Conservation (phyloP, 2,888 invertebrate species). For the Argyresthia goedartella region DNA sequence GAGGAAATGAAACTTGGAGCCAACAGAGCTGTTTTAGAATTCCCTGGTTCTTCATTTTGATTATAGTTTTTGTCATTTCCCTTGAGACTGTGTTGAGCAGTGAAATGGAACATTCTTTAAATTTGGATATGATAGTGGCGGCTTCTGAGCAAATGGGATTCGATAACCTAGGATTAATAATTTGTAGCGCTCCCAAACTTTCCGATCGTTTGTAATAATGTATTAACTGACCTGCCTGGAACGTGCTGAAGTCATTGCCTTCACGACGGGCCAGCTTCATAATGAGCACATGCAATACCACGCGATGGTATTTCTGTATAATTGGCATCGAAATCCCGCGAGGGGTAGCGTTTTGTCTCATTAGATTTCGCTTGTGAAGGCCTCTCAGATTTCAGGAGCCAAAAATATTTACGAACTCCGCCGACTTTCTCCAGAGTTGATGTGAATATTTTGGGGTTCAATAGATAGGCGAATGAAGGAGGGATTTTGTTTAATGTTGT, state of each 20-base stretch:
- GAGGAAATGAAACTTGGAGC: constrained; percentile 19
- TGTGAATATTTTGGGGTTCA: not conserved
- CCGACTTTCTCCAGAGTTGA: constrained; percentile 6
- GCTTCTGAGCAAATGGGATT: no score
- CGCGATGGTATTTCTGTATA: not conserved
- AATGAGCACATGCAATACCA: not conserved
- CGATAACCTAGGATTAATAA: constrained; percentile 12
- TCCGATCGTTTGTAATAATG: constrained; percentile 7
- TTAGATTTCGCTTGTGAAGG: not conserved
- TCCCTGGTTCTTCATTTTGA: constrained; percentile 11
- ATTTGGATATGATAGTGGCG: constrained; percentile 9
- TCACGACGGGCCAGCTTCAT: not conserved
- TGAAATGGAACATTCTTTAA: constrained; percentile 1
- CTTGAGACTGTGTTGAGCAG: constrained; percentile 5
- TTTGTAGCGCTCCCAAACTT: constrained; percentile 7
- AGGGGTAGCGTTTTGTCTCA: not conserved
- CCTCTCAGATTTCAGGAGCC: not conserved
- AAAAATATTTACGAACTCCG: constrained; percentile 2
- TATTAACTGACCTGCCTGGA: constrained; percentile 1
- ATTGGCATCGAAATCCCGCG: not conserved
- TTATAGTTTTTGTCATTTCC: constrained; percentile 10
- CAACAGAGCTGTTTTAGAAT: constrained; percentile 7
- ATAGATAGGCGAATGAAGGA: constrained; percentile 1
- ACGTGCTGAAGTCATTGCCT: constrained; percentile 5
- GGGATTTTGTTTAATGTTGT: not conserved